A percentile compares a stretch with the other conserved stretches of the same genome.
These are phyloP conservation scores for Belonocnema kinseyi DNA, from an alignment of 1,140 invertebrate species.

Conservation along the genomic window DNA sequence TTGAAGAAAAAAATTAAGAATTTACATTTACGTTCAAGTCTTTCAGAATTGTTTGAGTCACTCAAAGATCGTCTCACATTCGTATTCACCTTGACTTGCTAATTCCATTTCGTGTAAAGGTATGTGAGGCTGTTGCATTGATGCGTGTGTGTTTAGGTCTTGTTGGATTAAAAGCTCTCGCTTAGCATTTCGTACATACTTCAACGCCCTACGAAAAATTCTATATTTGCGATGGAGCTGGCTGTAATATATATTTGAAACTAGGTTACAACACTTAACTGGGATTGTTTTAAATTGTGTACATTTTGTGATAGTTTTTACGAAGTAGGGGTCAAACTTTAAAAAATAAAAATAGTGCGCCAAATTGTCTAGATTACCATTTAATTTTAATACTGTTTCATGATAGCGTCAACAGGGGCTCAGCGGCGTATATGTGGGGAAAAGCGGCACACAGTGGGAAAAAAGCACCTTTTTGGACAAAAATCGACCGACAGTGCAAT, in stretches of 20 bases:
- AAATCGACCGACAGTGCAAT: no score
- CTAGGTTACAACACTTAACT: neutral
- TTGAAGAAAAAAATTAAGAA: no score
- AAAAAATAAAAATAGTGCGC: neutral
- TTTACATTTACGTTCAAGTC: no score
- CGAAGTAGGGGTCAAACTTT: neutral
- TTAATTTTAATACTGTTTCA: neutral
- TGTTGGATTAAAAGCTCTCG: slow-evolving; percentile 2
- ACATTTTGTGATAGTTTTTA: neutral
- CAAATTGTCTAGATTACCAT: neutral
- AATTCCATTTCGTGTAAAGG: slow-evolving; percentile 3
- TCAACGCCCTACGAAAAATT: neutral
- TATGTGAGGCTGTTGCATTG: no score
- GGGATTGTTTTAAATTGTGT: neutral
- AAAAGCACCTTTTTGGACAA: no score
- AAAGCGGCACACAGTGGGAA: no score
- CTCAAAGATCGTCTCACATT: slow-evolving; percentile 1
- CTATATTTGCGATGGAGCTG: neutral
- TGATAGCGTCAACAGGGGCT: no score
- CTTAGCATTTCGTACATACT: neutral
- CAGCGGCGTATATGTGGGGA: no score
- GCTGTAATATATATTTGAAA: slow-evolving; percentile 3
- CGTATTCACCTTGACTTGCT: slow-evolving; percentile 6
- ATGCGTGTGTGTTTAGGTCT: neutral
- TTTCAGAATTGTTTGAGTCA: neutral